phyloP scores from a whole-genome alignment of 2,797 vertebrate species.

The Taeniopygia guttata region DNA sequence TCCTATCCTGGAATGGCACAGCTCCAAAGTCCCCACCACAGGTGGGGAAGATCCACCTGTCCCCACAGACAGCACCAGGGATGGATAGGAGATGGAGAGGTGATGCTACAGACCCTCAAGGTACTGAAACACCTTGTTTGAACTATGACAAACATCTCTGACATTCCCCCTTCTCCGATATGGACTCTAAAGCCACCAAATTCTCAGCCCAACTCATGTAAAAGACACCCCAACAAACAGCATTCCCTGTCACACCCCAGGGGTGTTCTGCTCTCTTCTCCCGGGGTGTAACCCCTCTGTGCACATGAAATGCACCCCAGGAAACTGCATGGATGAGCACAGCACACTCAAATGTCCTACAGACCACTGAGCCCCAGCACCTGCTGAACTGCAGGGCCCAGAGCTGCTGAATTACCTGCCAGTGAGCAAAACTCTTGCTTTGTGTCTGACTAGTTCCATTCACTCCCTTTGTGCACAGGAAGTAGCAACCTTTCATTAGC shows the following conservation, averaged over 20 bases:
- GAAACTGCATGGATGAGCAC: rapidly evolving
- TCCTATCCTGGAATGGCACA: neutral
- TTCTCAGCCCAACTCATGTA: neutral
- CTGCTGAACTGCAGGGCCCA: neutral
- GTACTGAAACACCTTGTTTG: neutral
- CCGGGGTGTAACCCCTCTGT: too few relatives aligned
- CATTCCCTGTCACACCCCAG: neutral
- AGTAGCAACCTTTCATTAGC: neutral
- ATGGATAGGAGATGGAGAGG: neutral
- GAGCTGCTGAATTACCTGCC: neutral
- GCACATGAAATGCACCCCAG: neutral
- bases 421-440: neutral
- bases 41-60: rapidly evolving
- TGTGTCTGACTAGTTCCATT: neutral
- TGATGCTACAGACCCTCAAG: neutral
- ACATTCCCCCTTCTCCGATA: neutral
- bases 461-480: neutral
- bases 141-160: neutral
- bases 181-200: neutral
- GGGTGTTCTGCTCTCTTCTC: neutral
- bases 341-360: neutral
- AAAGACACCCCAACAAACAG: neutral
- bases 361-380: neutral
- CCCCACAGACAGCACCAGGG: neutral
- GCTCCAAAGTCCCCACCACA: neutral